These are phyloP conservation scores for Thripadectes ignobilis DNA, from an alignment of 2,797 vertebrate genomes.

Conservation along the genomic window DNA sequence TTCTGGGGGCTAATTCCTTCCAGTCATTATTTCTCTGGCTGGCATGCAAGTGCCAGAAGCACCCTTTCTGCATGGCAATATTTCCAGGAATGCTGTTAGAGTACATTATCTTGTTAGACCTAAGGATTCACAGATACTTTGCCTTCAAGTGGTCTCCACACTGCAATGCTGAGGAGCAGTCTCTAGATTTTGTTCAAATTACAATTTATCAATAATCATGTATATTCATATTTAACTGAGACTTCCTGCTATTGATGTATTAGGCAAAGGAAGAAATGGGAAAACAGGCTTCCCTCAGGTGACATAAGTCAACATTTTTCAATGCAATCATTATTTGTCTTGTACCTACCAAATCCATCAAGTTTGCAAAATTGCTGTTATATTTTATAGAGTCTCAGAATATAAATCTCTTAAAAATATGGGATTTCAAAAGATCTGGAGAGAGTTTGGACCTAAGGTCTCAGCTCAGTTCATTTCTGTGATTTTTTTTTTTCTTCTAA, in stretches of 20 bases:
- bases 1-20: not conserved
- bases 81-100: not conserved
- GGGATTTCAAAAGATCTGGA: not conserved
- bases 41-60: not conserved
- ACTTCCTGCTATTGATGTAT: not conserved
- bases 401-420: not conserved
- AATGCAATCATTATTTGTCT: not conserved
- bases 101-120: not conserved
- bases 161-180: not conserved
- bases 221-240: not conserved
- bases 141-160: not conserved
- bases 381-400: not conserved
- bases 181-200: not conserved
- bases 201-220: not conserved
- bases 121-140: not conserved
- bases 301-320: not conserved
- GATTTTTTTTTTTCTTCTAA: not conserved
- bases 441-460: not conserved
- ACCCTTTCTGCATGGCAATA: not conserved
- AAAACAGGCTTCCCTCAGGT: not conserved
- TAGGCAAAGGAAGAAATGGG: not conserved
- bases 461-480: not conserved
- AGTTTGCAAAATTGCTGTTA: not conserved
- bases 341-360: not conserved
- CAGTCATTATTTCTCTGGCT: not conserved